Evolutionary conservation across 1,140 invertebrate species (phyloP).

Genomic region (Danaus melanippus): DNA sequence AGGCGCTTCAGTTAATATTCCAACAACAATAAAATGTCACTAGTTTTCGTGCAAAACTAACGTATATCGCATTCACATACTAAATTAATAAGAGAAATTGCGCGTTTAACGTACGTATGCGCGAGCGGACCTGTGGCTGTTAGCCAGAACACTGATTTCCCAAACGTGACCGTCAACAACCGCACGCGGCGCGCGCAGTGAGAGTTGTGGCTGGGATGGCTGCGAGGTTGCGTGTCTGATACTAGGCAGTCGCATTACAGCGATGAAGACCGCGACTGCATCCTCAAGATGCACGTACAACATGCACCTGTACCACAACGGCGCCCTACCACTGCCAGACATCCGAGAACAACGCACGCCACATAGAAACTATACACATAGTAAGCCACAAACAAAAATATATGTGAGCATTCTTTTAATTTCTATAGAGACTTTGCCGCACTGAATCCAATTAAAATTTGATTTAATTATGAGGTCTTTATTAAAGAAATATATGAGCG

Average conservation of each 20-base stretch:
- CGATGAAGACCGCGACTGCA: slow-evolving; percentile 41
- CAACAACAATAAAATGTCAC: slow-evolving; percentile 62
- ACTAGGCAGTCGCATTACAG: slow-evolving; percentile 31
- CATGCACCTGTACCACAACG: slow-evolving; percentile 24
- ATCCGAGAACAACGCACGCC: neutral
- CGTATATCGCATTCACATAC: slow-evolving; percentile 63
- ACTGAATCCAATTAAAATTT: too few relatives aligned
- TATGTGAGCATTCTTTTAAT: too few relatives aligned
- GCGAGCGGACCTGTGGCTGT: slow-evolving; percentile 34
- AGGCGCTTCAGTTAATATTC: slow-evolving; percentile 36
- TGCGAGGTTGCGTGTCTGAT: slow-evolving; percentile 34
- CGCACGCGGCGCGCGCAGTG: slow-evolving; percentile 65
- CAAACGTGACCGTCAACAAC: slow-evolving; percentile 44
- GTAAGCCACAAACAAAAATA: too few relatives aligned
- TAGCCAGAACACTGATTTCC: slow-evolving; percentile 48
- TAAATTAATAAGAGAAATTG: slow-evolving; percentile 63
- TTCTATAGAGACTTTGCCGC: too few relatives aligned
- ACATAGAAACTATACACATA: too few relatives aligned
- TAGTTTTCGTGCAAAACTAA: slow-evolving; percentile 54
- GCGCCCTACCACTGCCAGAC: slow-evolving; percentile 8
- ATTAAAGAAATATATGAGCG: too few relatives aligned
- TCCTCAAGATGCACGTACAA: slow-evolving; percentile 42
- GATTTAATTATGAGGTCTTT: too few relatives aligned
- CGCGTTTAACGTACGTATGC: slow-evolving; percentile 44
- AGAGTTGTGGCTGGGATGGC: slow-evolving; percentile 50